Percentiles rank a stretch among this genome's conserved stretches.
Evolutionary conservation across 2,797 vertebrate species (phyloP).

Genomic region (Momotus momota): DNA sequence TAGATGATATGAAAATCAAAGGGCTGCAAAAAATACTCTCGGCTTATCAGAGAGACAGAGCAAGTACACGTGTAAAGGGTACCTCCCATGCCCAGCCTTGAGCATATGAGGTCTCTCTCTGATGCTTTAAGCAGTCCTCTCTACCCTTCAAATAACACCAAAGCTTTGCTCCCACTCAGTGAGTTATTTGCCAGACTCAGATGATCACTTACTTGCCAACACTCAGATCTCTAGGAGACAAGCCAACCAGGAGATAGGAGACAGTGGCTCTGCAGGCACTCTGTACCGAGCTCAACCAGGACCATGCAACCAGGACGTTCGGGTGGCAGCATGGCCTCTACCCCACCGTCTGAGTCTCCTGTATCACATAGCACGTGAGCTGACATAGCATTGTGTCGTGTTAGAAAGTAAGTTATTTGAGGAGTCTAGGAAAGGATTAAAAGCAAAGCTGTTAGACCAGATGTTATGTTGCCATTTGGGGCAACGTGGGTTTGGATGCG

Average conservation of each 20-base stretch:
- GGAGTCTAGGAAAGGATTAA: neutral
- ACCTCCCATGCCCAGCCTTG: neutral
- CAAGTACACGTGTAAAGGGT: neutral
- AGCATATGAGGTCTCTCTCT: neutral
- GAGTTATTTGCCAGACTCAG: neutral
- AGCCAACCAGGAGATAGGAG: neutral
- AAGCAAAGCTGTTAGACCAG: conserved; percentile 11
- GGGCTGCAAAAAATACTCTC: neutral
- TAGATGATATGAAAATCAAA: neutral
- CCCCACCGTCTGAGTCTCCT: neutral
- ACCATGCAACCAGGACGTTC: neutral
- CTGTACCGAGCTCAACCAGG: neutral
- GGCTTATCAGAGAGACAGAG: neutral
- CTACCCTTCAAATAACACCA: neutral
- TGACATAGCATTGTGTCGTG: neutral
- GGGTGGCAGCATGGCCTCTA: neutral
- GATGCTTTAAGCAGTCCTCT: neutral
- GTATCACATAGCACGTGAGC: neutral
- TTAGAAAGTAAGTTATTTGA: neutral
- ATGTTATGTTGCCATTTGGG: neutral
- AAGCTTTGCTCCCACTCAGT: neutral
- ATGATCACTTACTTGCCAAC: fast-evolving
- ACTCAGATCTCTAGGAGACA: neutral
- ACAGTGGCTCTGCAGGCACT: neutral
- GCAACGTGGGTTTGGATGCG: neutral